phyloP scores from a whole-genome alignment of 2,113 vertebrate species.

The Cynoglossus semilaevis region DNA sequence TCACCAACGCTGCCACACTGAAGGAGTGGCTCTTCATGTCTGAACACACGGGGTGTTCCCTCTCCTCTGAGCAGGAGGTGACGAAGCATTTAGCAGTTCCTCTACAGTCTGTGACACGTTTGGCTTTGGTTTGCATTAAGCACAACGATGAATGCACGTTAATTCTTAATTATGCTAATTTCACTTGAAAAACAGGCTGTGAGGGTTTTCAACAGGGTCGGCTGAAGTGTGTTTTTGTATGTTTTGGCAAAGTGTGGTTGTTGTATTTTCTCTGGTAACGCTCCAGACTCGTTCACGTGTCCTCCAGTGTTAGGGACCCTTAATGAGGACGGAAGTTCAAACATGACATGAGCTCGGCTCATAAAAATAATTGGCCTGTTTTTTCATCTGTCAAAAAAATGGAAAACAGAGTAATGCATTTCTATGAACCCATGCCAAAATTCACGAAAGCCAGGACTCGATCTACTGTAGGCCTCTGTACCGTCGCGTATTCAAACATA shows the following conservation, averaged over 20 bases:
- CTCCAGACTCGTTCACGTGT: conserved; percentile 72
- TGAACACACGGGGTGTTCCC: conserved; percentile 70
- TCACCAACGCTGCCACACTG: conserved; percentile 19
- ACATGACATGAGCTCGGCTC: conserved; percentile 65
- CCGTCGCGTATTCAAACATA: no score
- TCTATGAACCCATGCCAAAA: conserved; percentile 30
- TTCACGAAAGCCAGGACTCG: conserved; percentile 1
- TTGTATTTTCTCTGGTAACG: conserved; percentile 80
- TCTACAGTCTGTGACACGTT: conserved; percentile 88
- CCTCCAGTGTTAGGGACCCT: conserved; percentile 67
- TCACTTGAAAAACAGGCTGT: conserved; percentile 87
- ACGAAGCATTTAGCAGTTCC: conserved; percentile 85
- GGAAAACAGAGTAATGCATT: conserved; percentile 49
- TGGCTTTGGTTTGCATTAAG: conserved; percentile 89
- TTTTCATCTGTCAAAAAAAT: conserved; percentile 43
- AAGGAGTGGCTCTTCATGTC: conserved; percentile 12
- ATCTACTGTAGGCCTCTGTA: no score
- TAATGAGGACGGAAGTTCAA: conserved; percentile 71
- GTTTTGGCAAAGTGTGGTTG: conserved; percentile 76
- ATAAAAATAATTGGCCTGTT: conserved; percentile 67
- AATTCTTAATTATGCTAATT: conserved; percentile 99
- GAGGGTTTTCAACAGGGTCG: conserved; percentile 85
- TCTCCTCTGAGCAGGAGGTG: conserved; percentile 87
- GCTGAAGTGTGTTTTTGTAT: conserved; percentile 83
- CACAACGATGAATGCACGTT: conserved; percentile 98